Base-by-base conservation (phyloP, 2,888 invertebrate genomes). In the Andricus curvator region DNA sequence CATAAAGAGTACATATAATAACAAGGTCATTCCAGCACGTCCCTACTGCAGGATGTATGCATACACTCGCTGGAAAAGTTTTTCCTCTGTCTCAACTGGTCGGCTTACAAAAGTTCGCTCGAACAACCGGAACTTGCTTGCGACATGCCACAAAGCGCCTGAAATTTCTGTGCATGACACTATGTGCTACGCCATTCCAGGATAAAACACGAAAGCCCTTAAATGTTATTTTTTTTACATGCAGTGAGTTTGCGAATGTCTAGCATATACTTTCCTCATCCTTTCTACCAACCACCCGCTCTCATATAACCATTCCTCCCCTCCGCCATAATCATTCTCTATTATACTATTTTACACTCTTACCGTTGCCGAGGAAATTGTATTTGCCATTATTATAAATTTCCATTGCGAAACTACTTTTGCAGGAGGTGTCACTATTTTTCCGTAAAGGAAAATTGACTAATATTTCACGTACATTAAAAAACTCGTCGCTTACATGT, bases 91-190 rank as follows among this genome's bases (percentile, higher is more conserved):
- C 22, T 60, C 56, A 60, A 60, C 56, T 60, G 56, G n/a, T 60
- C 56, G 56, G 56, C 56, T 60, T 22, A 60, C 56, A 60, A 60
- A 60, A 60, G 56, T 60, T 22, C 56, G n/a, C 56, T 60, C 56
- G 56, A 60, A 60, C 56, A 60, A 60, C 56, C 56, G 56, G 56
- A 60, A 60, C 22, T 60, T 60, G 56, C 56, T 60, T 60, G 56
- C 56, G 56, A 60, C n/a, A 60, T 60, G 22, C 56, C n/a, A 60
- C 56, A 60, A 60, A 60, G 56, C 56, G 22, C 22, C 22, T 60
- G 56, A 60, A 60, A 60, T 60, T 60, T 22, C 56, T 60, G 56
- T 60, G 11, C 56, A 60, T 60, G 56, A 22, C 56, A 60, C 56
- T 60, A 60, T 60, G 56, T 60, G 11, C 56, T 9, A 60, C 22